Conservation (phyloP, 2,797 vertebrate genomes). For the Otolemur crassicaudatus region DNA sequence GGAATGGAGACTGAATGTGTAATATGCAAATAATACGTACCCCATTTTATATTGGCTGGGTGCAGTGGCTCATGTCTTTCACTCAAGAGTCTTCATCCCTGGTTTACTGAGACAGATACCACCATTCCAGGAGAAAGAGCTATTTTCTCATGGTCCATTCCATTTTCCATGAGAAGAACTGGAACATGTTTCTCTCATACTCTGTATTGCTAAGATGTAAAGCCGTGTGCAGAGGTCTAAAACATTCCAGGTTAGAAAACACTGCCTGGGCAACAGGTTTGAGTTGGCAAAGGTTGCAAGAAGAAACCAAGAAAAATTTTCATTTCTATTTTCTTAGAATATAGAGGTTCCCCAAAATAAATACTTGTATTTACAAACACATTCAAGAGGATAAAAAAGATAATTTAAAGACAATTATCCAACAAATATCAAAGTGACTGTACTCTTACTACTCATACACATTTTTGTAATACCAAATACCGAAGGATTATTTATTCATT, state of each 20-base stretch:
- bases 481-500: neutral
- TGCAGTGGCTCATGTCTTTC: neutral
- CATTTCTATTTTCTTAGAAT: neutral
- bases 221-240: neutral
- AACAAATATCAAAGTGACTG: neutral
- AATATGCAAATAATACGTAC: too few species aligned
- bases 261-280: neutral
- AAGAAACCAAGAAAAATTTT: neutral
- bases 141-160: neutral
- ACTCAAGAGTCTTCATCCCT: neutral
- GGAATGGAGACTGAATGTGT: neutral
- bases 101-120: neutral
- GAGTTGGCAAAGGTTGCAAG: neutral
- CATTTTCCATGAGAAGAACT: neutral
- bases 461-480: conserved; percentile 11
- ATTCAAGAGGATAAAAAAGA: neutral
- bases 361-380: neutral
- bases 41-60: too few species aligned
- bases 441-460: neutral
- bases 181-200: neutral
- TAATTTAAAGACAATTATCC: conserved; percentile 15
- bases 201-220: neutral
- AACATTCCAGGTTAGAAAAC: neutral
- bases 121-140: neutral
- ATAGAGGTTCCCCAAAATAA: neutral